These are phyloP conservation scores for Strigamia crassipes DNA, from an alignment of 2,888 invertebrate species.

Conservation along the genomic window DNA sequence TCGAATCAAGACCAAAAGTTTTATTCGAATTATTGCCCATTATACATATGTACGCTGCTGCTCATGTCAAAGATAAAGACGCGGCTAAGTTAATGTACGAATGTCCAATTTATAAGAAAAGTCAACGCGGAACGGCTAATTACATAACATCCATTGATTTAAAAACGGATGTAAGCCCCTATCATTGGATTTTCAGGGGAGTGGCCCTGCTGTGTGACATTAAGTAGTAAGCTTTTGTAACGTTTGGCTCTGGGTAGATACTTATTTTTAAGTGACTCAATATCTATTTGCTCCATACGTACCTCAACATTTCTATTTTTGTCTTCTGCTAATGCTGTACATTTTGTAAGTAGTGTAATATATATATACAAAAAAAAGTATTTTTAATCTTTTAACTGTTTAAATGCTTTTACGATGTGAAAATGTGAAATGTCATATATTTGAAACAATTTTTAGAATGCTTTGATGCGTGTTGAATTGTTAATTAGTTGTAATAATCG, in stretches of 20 bases:
- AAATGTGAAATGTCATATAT: neutral
- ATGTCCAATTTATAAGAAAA: conserved; percentile 95
- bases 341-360: conserved; percentile 3
- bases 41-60: conserved; percentile 93
- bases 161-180: conserved; percentile 67
- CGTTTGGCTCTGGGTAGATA: neutral
- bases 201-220: conserved; percentile 96
- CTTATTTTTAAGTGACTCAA: neutral
- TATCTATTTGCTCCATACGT: neutral
- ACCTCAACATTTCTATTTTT: neutral
- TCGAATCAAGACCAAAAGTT: conserved; percentile 87
- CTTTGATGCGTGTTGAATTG: neutral
- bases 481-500: neutral
- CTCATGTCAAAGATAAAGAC: conserved; percentile 89
- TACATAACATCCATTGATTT: conserved; percentile 95
- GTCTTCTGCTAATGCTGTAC: conserved; percentile 14
- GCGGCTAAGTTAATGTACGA: conserved; percentile 78
- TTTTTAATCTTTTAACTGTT: neutral
- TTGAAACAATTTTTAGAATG: neutral
- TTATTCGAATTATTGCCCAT: conserved; percentile 96
- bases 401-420: neutral
- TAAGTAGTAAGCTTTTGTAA: conserved; percentile 66
- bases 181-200: conserved; percentile 91
- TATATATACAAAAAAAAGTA: neutral
- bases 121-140: conserved; percentile 89